Conservation (phyloP, 2,888 invertebrate genomes). For the Hipparchia sbordonii region DNA sequence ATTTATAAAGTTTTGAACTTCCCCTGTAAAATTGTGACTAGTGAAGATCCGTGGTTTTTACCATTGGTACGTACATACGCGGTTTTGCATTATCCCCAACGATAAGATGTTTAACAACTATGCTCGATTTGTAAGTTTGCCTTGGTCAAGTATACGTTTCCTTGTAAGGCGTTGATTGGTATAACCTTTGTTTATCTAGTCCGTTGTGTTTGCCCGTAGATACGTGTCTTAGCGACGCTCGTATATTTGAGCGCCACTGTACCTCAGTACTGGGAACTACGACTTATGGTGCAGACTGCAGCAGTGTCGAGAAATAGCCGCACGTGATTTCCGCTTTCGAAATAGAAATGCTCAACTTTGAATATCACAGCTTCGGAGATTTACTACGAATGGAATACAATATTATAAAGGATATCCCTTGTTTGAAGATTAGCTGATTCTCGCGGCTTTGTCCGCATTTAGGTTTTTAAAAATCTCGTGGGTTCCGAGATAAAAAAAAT, state of each 20-base stretch:
- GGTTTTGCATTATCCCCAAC: too few relatives aligned
- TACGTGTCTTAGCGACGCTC: background rate
- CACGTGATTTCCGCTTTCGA: slow-evolving; percentile 75
- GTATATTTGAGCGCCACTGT: slow-evolving; percentile 16
- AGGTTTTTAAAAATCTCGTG: too few relatives aligned
- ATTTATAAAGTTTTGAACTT: too few relatives aligned
- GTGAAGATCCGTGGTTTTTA: too few relatives aligned
- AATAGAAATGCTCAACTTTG: slow-evolving; percentile 58
- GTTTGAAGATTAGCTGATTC: too few relatives aligned
- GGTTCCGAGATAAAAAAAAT: too few relatives aligned
- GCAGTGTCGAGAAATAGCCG: slow-evolving; percentile 44
- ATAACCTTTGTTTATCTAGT: background rate
- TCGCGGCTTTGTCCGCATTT: too few relatives aligned
- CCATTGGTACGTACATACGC: too few relatives aligned
- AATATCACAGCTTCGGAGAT: background rate
- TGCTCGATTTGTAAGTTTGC: too few relatives aligned
- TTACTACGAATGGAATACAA: background rate
- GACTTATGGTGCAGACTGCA: slow-evolving; percentile 63
- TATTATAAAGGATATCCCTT: background rate
- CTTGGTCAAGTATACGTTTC: too few relatives aligned
- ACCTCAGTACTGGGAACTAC: slow-evolving; percentile 65
- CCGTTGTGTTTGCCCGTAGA: background rate
- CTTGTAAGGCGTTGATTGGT: background rate
- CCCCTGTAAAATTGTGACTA: too few relatives aligned
- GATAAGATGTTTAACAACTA: too few relatives aligned